These are phyloP conservation scores for Drosophila tani DNA, from an alignment of 1,140 invertebrate genomes.

Conservation along the genomic window DNA sequence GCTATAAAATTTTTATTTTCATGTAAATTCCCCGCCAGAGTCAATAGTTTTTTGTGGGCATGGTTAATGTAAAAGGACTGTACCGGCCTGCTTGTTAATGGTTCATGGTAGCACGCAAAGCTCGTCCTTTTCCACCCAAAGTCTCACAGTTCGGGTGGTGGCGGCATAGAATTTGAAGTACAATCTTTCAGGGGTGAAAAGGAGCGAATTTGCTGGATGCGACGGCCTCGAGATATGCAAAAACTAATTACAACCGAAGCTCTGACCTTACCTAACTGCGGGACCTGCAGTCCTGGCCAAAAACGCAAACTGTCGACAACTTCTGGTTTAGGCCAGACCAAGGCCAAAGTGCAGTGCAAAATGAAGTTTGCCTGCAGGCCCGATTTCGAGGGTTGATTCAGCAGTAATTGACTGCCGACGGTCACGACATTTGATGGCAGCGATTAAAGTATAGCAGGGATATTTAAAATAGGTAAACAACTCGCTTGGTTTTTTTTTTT, in stretches of 20 bases:
- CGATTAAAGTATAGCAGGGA: conserved; percentile 1
- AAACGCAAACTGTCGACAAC: conserved; percentile 19
- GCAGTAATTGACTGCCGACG: conserved; percentile 13
- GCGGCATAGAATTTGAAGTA: background rate
- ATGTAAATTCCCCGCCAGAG: conserved; percentile 59
- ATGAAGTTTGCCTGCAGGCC: conserved; percentile 26
- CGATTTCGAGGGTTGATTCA: conserved; percentile 23
- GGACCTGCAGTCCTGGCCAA: conserved; percentile 5
- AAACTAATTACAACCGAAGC: conserved; percentile 51
- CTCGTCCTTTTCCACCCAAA: conserved; percentile 11
- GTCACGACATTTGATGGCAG: conserved; percentile 28
- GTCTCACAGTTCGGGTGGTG: background rate
- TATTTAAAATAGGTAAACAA: conserved; percentile 14
- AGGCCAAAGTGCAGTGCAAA: conserved; percentile 29
- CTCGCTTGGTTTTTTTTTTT: background rate
- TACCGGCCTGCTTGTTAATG: conserved; percentile 23
- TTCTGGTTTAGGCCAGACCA: conserved; percentile 19
- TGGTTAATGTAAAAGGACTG: conserved; percentile 56
- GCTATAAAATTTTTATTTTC: conserved; percentile 70
- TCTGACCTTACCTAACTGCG: conserved; percentile 42
- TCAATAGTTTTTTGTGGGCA: conserved; percentile 32
- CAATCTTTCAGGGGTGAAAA: conserved; percentile 8
- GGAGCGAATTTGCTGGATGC: conserved; percentile 21
- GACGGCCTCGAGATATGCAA: conserved; percentile 46
- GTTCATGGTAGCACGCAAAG: conserved; percentile 56